A percentile compares a stretch with the other conserved stretches of the same genome.
Evolutionary conservation across 1,140 invertebrate genomes (phyloP).

Genomic region (Plectrocnemia conspersa): DNA sequence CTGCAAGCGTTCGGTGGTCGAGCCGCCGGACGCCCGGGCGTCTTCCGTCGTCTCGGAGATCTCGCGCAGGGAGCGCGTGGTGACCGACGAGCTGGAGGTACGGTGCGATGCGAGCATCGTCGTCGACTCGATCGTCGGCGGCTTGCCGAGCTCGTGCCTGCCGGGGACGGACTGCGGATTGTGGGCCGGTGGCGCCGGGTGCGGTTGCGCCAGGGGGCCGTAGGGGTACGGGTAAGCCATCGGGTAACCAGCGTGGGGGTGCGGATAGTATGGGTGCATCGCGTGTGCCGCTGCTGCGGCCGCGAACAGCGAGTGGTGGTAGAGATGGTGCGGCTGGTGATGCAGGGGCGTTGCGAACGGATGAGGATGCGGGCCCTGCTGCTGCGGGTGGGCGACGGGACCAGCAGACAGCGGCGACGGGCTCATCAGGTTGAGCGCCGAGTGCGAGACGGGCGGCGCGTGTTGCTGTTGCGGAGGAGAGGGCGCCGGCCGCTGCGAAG

Average conservation of each 20-base stretch:
- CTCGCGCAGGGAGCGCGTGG: slow-evolving; percentile 55
- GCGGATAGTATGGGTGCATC: slow-evolving; percentile 64
- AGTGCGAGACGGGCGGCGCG: slow-evolving; percentile 51
- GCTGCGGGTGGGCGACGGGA: slow-evolving; percentile 65
- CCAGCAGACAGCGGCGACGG: slow-evolving; percentile 58
- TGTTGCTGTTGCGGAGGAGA: slow-evolving; percentile 49
- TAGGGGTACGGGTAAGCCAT: slow-evolving; percentile 66
- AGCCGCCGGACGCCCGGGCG: slow-evolving; percentile 43
- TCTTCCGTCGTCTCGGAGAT: slow-evolving; percentile 53
- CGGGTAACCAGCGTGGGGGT: slow-evolving; percentile 63
- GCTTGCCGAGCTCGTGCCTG: slow-evolving; percentile 42
- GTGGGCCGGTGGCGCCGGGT: slow-evolving; percentile 66
- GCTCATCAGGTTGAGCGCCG: slow-evolving; percentile 58
- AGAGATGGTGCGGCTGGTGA: slow-evolving; percentile 61
- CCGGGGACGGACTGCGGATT: slow-evolving; percentile 49
- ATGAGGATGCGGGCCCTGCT: slow-evolving; percentile 59
- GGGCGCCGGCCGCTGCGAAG: slow-evolving; percentile 49
- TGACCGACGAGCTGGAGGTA: slow-evolving; percentile 58
- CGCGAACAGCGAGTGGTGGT: slow-evolving; percentile 62
- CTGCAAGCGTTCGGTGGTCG: slow-evolving; percentile 52
- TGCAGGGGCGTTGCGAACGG: slow-evolving; percentile 54
- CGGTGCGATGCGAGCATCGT: slow-evolving; percentile 65
- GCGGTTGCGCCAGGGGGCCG: slow-evolving; percentile 64
- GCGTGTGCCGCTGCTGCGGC: slow-evolving; percentile 54
- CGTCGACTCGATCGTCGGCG: slow-evolving; percentile 57